These are phyloP conservation scores for Lasioglossum marginatum DNA, from an alignment of 2,888 invertebrate genomes.

Conservation along the genomic window DNA sequence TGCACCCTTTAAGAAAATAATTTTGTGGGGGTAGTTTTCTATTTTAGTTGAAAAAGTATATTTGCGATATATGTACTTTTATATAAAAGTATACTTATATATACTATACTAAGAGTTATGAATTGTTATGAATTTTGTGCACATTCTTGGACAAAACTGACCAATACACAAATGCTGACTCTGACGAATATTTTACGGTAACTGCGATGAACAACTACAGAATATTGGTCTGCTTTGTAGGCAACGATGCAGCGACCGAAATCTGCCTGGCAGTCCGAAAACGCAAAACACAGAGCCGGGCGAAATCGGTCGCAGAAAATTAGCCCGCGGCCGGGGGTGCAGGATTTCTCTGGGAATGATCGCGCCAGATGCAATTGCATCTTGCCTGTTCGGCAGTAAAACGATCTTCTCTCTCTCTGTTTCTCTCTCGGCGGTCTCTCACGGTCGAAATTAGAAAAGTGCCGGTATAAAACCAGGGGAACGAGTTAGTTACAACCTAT, in stretches of 20 bases:
- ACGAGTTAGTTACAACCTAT: conserved; percentile 67
- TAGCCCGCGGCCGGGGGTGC: neutral
- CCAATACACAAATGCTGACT: too few relatives aligned
- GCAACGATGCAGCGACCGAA: neutral
- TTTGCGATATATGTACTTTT: too few relatives aligned
- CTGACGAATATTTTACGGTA: too few relatives aligned
- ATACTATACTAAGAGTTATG: too few relatives aligned
- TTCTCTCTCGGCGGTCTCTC: conserved; percentile 18
- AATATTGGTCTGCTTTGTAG: neutral
- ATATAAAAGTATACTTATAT: too few relatives aligned
- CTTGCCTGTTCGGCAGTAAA: conserved; percentile 67
- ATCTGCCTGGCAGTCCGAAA: neutral
- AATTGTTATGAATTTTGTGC: too few relatives aligned
- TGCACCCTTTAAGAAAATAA: too few relatives aligned
- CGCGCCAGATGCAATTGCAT: conserved; percentile 25
- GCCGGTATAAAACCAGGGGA: conserved; percentile 73
- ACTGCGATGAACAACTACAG: neutral
- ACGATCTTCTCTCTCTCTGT: conserved; percentile 39
- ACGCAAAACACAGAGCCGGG: neutral
- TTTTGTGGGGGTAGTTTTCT: too few relatives aligned
- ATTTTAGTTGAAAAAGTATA: too few relatives aligned
- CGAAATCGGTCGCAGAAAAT: conserved; percentile 19
- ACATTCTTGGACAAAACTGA: too few relatives aligned
- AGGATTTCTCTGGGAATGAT: conserved; percentile 7
- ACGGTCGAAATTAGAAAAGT: conserved; percentile 76